A percentile compares a stretch with the other conserved stretches of the same genome.
Conservation (phyloP, 2,113 vertebrate genomes). For the Arizona elegans region DNA sequence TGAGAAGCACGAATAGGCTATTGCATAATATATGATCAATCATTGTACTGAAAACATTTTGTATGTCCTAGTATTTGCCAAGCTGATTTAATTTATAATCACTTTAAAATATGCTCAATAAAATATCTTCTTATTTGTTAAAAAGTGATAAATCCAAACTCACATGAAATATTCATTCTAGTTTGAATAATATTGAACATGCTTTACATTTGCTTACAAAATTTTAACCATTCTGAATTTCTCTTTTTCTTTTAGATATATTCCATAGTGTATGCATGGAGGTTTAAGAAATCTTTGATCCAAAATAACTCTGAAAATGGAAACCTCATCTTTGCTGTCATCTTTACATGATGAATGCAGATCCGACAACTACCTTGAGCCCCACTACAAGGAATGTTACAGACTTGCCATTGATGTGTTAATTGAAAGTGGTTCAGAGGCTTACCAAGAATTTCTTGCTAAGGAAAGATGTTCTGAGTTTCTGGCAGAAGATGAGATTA, state of each 20-base stretch:
- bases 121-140: background rate
- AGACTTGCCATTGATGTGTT: conserved; percentile 86
- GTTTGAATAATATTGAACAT: background rate
- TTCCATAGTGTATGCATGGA: conserved; percentile 57
- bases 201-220: background rate
- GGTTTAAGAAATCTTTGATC: conserved; percentile 48
- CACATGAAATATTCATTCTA: background rate
- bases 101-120: background rate
- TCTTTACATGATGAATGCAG: conserved; percentile 84
- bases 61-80: background rate
- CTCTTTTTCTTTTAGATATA: conserved; percentile 43
- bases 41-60: background rate
- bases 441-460: conserved; percentile 85
- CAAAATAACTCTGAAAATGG: conserved; percentile 71
- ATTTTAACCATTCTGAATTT: conserved; percentile 18
- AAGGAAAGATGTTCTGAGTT: conserved; percentile 82
- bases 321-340: conserved; percentile 83
- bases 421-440: conserved; percentile 77
- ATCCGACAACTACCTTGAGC: conserved; percentile 84
- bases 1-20: background rate
- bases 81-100: background rate
- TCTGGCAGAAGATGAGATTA: conserved; percentile 86
- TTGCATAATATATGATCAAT: background rate
- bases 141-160: background rate
- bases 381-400: conserved; percentile 94